These are phyloP conservation scores for Myioborus melanocephalus DNA, from an alignment of 2,797 vertebrate species.

Conservation along the genomic window DNA sequence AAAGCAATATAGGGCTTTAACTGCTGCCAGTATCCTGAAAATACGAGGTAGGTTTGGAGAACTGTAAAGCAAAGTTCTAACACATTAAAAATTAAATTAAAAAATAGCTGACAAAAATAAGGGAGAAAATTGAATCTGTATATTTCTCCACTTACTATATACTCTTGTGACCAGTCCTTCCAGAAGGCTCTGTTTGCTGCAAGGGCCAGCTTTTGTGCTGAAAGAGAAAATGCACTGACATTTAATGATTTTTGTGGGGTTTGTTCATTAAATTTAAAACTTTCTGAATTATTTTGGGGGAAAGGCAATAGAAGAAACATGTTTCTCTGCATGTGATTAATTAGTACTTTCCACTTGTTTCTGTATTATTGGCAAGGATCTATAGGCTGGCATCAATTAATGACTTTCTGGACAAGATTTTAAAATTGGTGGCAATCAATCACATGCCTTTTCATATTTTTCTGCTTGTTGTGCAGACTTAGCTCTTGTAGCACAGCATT, in stretches of 20 bases:
- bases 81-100: neutral
- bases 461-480: neutral
- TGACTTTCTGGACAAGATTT: neutral
- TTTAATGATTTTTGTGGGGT: neutral
- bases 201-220: neutral
- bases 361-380: neutral
- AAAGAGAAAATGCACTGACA: neutral
- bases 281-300: neutral
- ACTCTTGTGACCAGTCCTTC: neutral
- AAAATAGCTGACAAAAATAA: neutral
- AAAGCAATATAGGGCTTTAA: neutral
- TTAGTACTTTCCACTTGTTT: neutral
- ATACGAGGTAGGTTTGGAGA: neutral
- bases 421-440: neutral
- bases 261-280: neutral
- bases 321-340: neutral
- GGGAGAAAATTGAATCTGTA: neutral
- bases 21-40: neutral
- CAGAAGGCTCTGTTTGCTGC: neutral
- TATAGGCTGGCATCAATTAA: neutral
- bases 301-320: neutral
- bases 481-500: neutral
- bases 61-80: neutral
- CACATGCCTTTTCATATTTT: neutral
- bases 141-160: neutral